phyloP scores from a whole-genome alignment of 1,140 invertebrate genomes.

The Cydia strobilella region DNA sequence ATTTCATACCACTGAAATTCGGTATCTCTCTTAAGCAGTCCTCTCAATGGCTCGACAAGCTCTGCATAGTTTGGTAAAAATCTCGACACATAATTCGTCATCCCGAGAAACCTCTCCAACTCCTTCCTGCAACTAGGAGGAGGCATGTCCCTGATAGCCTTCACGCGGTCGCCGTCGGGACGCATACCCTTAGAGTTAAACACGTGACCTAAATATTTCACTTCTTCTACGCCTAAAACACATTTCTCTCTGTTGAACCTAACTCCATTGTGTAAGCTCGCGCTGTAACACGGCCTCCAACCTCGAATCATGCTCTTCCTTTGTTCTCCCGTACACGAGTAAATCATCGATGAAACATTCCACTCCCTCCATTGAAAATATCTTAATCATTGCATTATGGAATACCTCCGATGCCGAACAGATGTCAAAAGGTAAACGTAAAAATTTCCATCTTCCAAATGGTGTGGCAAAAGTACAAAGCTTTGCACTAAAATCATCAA shows the following conservation, averaged over 20 bases:
- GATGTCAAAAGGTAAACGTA: constrained; percentile 34
- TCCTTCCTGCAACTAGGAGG: neutral
- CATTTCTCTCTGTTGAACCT: constrained; percentile 38
- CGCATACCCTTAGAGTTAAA: neutral
- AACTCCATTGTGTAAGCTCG: constrained; percentile 36
- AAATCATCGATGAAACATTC: constrained; percentile 65
- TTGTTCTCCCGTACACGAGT: constrained; percentile 49
- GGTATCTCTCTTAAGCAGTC: constrained; percentile 54
- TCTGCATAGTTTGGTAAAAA: constrained; percentile 66
- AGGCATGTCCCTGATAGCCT: neutral
- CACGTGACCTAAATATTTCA: neutral
- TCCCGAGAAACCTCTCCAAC: neutral
- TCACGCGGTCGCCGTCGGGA: neutral
- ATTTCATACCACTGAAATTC: constrained; percentile 54
- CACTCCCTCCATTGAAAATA: constrained; percentile 49
- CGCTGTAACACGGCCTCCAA: constrained; percentile 44
- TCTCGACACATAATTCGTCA: constrained; percentile 10
- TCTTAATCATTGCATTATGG: constrained; percentile 60
- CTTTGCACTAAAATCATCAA: constrained; percentile 35
- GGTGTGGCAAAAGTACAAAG: constrained; percentile 40
- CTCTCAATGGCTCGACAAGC: constrained; percentile 42
- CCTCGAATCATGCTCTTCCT: constrained; percentile 44
- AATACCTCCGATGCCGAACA: constrained; percentile 33
- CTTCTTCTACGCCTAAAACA: neutral
- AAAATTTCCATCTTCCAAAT: constrained; percentile 32